Evolutionary conservation across 2,797 vertebrate species (phyloP).

Genomic region (Chlorospingus flavigularis): DNA sequence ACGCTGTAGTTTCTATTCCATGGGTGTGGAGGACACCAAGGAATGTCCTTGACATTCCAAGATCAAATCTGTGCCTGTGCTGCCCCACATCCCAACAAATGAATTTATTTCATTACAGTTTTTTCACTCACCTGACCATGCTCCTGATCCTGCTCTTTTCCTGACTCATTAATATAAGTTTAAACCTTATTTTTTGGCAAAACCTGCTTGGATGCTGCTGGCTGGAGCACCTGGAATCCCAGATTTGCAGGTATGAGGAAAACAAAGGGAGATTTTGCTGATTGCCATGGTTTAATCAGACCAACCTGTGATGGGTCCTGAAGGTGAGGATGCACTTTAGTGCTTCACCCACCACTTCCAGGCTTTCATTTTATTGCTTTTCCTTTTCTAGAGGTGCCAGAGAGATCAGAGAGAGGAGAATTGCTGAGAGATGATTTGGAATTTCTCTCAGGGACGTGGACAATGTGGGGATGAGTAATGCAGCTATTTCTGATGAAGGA

Average conservation of each 20-base stretch:
- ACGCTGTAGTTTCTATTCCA: background rate
- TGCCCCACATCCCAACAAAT: background rate
- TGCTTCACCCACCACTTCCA: background rate
- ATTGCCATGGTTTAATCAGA: background rate
- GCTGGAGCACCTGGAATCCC: background rate
- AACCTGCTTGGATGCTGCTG: background rate
- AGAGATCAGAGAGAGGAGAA: background rate
- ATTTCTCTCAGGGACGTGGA: background rate
- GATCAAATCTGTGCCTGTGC: background rate
- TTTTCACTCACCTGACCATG: background rate
- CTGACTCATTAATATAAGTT: background rate
- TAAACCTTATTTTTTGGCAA: background rate
- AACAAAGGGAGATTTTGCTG: background rate
- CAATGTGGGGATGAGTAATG: constrained; percentile 42
- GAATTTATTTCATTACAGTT: background rate
- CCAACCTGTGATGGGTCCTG: background rate
- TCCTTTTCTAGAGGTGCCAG: background rate
- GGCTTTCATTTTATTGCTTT: background rate
- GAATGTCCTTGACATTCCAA: background rate
- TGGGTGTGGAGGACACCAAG: background rate
- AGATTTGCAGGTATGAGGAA: background rate
- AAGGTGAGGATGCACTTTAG: background rate
- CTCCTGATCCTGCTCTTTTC: background rate
- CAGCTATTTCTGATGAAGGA: constrained; percentile 22
- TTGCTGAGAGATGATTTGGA: background rate